phyloP scores from a whole-genome alignment of 2,888 invertebrate genomes.

The Cheilosia urbana region DNA sequence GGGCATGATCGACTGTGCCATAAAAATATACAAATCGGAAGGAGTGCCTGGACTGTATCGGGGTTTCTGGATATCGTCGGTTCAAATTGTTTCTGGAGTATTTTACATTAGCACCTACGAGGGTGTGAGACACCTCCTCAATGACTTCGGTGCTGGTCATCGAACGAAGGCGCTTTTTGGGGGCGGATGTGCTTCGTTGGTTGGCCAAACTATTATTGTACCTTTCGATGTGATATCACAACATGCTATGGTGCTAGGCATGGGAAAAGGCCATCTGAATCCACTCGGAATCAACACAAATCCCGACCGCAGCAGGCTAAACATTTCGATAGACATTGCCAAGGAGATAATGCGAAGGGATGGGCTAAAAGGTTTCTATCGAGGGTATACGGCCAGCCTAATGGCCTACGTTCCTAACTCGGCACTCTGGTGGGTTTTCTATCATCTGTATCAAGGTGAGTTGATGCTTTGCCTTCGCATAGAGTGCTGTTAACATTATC shows the following conservation, averaged over 20 bases:
- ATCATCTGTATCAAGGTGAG: conserved; percentile 96
- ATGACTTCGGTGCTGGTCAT: conserved; percentile 83
- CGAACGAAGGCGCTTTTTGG: conserved; percentile 90
- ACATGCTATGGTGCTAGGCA: conserved; percentile 97
- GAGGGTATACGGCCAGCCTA: conserved; percentile 96
- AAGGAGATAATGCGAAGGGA: conserved; percentile 91
- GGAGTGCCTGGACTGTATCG: conserved; percentile 94
- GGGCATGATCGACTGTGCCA: conserved; percentile 94
- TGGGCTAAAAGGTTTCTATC: conserved; percentile 94
- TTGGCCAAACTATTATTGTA: conserved; percentile 97
- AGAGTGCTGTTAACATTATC: conserved; percentile 10
- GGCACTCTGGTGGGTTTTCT: conserved; percentile 99
- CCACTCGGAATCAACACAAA: conserved; percentile 89
- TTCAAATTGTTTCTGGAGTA: conserved; percentile 93
- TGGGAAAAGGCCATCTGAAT: conserved; percentile 87
- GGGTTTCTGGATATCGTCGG: conserved; percentile 97
- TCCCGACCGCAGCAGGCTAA: conserved; percentile 86
- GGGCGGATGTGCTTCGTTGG: conserved; percentile 95
- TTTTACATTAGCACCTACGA: conserved; percentile 98
- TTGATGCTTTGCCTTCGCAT: background rate
- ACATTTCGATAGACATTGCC: conserved; percentile 90
- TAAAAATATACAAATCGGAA: conserved; percentile 93
- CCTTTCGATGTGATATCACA: conserved; percentile 98
- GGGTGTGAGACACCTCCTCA: conserved; percentile 92
- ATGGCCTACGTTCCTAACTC: conserved; percentile 98